These are phyloP conservation scores for Hypothenemus hampei DNA, from an alignment of 1,140 invertebrate genomes.

Conservation along the genomic window DNA sequence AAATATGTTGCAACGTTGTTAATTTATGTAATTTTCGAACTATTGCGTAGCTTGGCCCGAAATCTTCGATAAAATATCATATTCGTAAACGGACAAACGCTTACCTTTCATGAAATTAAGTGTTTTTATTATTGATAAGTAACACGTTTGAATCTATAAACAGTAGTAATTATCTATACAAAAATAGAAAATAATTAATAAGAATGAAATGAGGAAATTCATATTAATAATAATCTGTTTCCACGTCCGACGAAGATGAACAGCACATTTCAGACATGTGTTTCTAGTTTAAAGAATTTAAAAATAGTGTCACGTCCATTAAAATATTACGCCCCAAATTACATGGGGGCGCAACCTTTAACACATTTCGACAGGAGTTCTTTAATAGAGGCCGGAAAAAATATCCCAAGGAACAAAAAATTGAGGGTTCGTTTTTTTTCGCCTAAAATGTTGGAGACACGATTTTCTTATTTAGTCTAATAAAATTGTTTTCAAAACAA, in stretches of 20 bases:
- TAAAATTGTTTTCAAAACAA: constrained; percentile 7
- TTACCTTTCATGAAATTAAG: too few relatives aligned
- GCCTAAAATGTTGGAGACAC: background rate
- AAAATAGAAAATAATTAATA: too few relatives aligned
- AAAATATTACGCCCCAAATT: constrained; percentile 17
- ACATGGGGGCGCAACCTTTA: constrained; percentile 13
- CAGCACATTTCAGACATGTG: constrained; percentile 1
- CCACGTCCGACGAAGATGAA: background rate
- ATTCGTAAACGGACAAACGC: too few relatives aligned
- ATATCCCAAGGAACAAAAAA: too few relatives aligned
- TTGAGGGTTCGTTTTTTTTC: background rate
- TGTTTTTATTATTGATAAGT: too few relatives aligned
- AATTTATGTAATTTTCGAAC: constrained; percentile 3
- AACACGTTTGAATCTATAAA: too few relatives aligned
- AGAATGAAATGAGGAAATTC: too few relatives aligned
- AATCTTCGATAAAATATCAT: too few relatives aligned
- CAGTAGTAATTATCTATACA: too few relatives aligned
- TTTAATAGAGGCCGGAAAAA: background rate
- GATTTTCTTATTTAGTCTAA: constrained; percentile 3
- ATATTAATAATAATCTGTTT: too few relatives aligned
- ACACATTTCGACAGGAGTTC: constrained; percentile 5
- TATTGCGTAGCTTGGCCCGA: constrained; percentile 1
- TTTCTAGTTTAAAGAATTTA: constrained; percentile 14
- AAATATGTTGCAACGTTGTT: constrained; percentile 12
- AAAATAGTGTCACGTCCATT: constrained; percentile 15